phyloP scores from a whole-genome alignment of 2,797 vertebrate genomes.

The Enoplosus armatus region DNA sequence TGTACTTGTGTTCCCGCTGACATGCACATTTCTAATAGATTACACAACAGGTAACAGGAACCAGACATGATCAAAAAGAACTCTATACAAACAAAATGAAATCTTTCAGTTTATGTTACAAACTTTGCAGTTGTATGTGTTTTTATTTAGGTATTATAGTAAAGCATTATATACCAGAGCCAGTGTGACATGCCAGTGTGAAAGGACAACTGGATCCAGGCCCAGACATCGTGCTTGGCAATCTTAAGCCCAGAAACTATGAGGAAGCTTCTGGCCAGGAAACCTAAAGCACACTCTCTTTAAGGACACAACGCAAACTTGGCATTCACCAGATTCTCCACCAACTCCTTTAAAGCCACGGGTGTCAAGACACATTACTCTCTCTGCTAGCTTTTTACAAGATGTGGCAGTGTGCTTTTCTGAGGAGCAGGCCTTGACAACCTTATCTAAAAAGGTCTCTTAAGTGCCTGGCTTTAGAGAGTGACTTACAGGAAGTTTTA shows the following conservation, averaged over 20 bases:
- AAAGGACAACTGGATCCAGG: slow-evolving; percentile 34
- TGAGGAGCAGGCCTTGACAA: slow-evolving; percentile 46
- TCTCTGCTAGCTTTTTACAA: slow-evolving; percentile 44
- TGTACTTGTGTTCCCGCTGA: background rate
- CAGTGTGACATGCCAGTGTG: slow-evolving; percentile 10
- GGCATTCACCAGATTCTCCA: slow-evolving; percentile 53
- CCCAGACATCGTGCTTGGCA: slow-evolving; percentile 52
- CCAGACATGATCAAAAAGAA: background rate
- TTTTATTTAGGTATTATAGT: background rate
- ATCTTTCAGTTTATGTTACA: background rate
- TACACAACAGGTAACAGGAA: background rate
- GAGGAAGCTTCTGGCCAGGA: slow-evolving; percentile 45
- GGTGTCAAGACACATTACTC: slow-evolving; percentile 70
- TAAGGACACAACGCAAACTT: slow-evolving; percentile 52
- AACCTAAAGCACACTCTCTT: slow-evolving; percentile 50
- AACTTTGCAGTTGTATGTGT: background rate
- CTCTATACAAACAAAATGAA: background rate
- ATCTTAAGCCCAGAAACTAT: slow-evolving; percentile 55
- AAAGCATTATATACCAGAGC: background rate
- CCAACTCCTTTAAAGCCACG: slow-evolving; percentile 49
- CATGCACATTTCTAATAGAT: background rate
- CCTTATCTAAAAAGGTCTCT: slow-evolving; percentile 66
- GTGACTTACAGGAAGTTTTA: slow-evolving; percentile 70
- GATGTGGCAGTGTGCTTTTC: slow-evolving; percentile 44
- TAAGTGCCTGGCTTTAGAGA: slow-evolving; percentile 55